phyloP scores from a whole-genome alignment of 2,113 vertebrate species.

The Pseudopipra pipra region DNA sequence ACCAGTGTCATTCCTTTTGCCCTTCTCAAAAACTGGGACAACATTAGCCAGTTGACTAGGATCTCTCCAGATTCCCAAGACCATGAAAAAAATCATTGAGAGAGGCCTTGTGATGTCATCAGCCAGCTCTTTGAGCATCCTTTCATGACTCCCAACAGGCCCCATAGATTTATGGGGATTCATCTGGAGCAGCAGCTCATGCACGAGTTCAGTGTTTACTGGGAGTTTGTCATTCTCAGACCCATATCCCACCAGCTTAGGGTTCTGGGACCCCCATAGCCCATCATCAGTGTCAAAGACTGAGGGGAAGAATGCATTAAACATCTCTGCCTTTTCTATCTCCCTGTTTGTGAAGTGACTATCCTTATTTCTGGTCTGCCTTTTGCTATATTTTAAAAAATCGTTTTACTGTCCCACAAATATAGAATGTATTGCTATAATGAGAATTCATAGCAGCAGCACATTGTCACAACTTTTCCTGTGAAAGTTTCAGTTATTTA shows the following conservation, averaged over 20 bases:
- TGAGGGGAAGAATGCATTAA: rapidly evolving
- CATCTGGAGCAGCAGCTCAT: not conserved
- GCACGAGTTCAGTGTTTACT: not conserved
- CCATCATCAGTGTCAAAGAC: not conserved
- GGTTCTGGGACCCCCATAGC: not conserved
- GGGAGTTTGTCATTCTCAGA: not conserved
- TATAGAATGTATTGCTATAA: not conserved
- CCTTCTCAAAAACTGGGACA: not conserved
- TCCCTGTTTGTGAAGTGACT: not conserved
- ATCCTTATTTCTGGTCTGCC: not conserved
- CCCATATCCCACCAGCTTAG: not conserved
- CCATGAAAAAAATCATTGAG: not conserved
- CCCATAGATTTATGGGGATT: not conserved
- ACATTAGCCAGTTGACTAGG: not conserved
- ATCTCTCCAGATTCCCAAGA: not conserved
- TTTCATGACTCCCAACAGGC: not conserved
- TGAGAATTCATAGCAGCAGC: not conserved
- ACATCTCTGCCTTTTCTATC: not conserved
- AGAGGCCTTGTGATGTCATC: not conserved
- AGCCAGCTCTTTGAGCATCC: not conserved
- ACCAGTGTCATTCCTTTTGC: not conserved
- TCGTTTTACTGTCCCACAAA: not conserved
- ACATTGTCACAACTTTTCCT: not conserved
- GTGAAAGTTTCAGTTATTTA: not conserved
- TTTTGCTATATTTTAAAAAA: not conserved